Percentiles rank a stretch among this genome's conserved stretches.
phyloP scores from a whole-genome alignment of 2,113 vertebrate genomes.

The Cyanoliseus patagonus region DNA sequence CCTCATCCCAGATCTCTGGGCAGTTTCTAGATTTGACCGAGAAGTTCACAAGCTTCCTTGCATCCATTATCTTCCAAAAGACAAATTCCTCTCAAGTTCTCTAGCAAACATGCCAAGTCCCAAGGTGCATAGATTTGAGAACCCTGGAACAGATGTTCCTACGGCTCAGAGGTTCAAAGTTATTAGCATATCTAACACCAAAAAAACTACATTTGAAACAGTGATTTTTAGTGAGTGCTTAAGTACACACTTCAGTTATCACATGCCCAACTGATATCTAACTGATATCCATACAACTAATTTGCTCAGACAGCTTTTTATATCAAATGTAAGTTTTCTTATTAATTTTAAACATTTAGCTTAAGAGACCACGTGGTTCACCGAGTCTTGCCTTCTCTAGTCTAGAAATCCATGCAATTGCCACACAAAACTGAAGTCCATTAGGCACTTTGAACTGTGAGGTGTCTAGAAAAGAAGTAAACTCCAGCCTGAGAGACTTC shows the following conservation, averaged over 20 bases:
- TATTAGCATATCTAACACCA: neutral
- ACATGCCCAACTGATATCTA: neutral
- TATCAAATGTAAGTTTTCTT: neutral
- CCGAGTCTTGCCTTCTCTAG: neutral
- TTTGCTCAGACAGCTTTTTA: neutral
- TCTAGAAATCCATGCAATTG: neutral
- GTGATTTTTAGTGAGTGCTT: neutral
- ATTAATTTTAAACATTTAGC: neutral
- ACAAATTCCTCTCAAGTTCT: neutral
- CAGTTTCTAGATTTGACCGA: neutral
- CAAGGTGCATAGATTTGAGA: neutral
- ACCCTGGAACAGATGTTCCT: neutral
- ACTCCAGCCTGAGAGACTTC: neutral
- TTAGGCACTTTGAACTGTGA: neutral
- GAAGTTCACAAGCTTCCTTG: neutral
- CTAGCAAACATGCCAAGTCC: neutral
- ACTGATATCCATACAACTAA: neutral
- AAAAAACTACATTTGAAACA: neutral
- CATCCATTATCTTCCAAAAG: neutral
- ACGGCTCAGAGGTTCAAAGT: neutral
- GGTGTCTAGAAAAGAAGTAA: neutral
- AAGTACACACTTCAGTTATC: neutral
- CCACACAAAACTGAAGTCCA: neutral
- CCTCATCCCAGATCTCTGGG: neutral
- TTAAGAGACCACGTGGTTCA: neutral